Evolutionary conservation across 2,888 invertebrate genomes (phyloP).

Genomic region (Unio pictorum): DNA sequence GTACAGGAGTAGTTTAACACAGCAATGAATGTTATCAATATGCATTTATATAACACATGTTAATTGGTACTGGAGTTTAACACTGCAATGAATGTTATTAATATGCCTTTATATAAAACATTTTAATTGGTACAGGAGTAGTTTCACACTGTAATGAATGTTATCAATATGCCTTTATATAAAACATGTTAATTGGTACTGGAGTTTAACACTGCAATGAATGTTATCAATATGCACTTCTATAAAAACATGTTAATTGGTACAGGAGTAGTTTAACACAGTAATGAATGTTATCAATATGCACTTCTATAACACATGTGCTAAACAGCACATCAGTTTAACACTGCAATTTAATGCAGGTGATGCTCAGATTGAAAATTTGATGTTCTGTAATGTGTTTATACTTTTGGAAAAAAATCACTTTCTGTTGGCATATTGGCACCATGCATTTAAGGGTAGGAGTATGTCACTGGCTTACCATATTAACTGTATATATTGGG

Average conservation of each 20-base stretch:
- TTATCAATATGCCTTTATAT: no score
- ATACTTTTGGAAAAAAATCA: no score
- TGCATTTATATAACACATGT: not conserved
- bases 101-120: no score
- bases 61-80: no score
- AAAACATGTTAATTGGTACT: not conserved
- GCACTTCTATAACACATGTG: not conserved
- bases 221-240: not conserved
- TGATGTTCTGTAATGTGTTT: no score
- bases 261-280: not conserved
- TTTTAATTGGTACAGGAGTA: not conserved
- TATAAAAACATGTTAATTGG: not conserved
- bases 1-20: not conserved
- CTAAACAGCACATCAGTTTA: not conserved
- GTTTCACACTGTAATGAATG: no score
- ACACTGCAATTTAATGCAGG: not conserved
- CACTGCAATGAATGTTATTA: no score
- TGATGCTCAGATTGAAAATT: not conserved
- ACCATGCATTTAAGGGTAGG: no score
- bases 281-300: not conserved
- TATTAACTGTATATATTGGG: no score
- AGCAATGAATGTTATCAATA: not conserved
- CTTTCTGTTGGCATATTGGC: no score
- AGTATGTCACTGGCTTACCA: no score
- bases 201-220: not conserved